A percentile compares a stretch with the other conserved stretches of the same genome.
Evolutionary conservation across 1,140 invertebrate species (phyloP).

Genomic region (Nebria ingens): DNA sequence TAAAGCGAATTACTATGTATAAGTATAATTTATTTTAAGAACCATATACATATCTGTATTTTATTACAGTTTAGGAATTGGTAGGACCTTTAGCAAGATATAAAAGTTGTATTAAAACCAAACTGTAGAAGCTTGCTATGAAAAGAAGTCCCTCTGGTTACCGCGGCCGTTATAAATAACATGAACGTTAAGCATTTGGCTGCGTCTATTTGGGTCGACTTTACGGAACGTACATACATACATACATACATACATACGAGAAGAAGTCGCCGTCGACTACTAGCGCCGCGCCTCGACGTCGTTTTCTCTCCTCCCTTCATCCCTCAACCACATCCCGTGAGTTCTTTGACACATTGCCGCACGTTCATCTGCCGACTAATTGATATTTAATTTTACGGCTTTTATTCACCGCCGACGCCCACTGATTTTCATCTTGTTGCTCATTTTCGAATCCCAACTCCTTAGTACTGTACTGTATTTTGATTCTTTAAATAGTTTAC

Average conservation of each 20-base stretch:
- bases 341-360: conserved; percentile 1
- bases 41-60: too few species aligned
- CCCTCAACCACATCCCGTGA: background rate
- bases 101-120: too few species aligned
- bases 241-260: background rate
- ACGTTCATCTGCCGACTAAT: conserved; percentile 4
- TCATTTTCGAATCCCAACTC: background rate
- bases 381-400: conserved; percentile 4
- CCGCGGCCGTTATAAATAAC: background rate
- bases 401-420: background rate
- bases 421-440: background rate
- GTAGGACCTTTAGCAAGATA: too few species aligned
- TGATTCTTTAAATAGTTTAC: too few species aligned
- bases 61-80: too few species aligned
- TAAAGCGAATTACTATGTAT: too few species aligned
- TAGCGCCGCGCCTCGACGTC: background rate
- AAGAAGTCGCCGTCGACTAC: background rate
- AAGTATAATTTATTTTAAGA: too few species aligned
- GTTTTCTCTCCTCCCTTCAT: background rate
- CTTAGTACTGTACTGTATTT: background rate
- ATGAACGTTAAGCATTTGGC: background rate
- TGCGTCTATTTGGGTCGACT: conserved; percentile 3
- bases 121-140: too few species aligned
- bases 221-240: background rate
- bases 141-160: background rate